Percentiles rank a stretch among this genome's conserved stretches.
Conservation (phyloP, 2,113 vertebrate genomes). For the Mionectes macconnelli region DNA sequence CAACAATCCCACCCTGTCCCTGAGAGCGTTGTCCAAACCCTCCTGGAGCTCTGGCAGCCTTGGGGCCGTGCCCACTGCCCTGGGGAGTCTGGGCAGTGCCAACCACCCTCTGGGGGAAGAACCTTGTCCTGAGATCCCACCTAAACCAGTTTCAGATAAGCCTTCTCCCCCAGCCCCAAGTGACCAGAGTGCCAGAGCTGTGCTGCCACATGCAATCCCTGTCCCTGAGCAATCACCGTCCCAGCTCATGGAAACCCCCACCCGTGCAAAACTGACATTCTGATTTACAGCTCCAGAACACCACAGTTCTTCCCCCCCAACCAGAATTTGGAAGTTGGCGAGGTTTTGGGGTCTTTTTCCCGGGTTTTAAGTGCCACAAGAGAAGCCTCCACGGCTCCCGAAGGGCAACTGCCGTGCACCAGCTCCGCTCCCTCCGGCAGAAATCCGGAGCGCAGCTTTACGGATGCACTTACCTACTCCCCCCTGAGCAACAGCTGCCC, state of each 20-base stretch:
- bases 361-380: rapidly evolving
- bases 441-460: background rate
- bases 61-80: rapidly evolving
- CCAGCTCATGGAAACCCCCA: rapidly evolving
- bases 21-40: rapidly evolving
- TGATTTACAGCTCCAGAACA: background rate
- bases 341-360: background rate
- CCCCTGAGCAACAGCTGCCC: background rate
- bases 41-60: background rate
- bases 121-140: background rate
- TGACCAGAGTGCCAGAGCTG: background rate
- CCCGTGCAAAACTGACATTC: background rate
- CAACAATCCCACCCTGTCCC: background rate
- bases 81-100: background rate
- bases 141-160: background rate
- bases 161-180: background rate
- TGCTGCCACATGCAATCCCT: background rate
- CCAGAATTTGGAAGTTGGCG: rapidly evolving
- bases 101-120: background rate
- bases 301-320: background rate
- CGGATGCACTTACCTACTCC: background rate
- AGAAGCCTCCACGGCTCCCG: background rate
- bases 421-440: background rate
- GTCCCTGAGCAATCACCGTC: rapidly evolving
- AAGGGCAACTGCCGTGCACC: rapidly evolving